Evolutionary conservation across 1,140 invertebrate genomes (phyloP).

Genomic region (Monochamus saltuarius): DNA sequence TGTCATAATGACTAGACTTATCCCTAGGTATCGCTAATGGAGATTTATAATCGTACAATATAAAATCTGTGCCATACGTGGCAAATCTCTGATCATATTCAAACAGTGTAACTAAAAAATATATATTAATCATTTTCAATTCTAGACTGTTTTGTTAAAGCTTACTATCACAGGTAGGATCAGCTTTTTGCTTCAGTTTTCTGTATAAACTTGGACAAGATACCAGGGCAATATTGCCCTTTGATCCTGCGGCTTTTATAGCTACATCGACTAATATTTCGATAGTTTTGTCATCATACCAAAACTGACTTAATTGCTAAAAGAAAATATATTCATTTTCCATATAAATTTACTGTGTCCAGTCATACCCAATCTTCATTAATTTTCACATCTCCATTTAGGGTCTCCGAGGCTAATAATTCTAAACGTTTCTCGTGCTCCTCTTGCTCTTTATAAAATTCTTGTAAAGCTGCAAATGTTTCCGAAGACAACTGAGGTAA

Average conservation of each 20-base stretch:
- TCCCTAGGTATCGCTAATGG: constrained; percentile 71
- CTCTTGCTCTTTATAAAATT: constrained; percentile 79
- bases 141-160: constrained; percentile 7
- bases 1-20: constrained; percentile 67
- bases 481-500: constrained; percentile 66
- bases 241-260: constrained; percentile 54
- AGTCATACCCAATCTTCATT: constrained; percentile 81
- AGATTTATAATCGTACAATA: constrained; percentile 86
- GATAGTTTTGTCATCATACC: constrained; percentile 84
- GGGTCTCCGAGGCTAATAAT: constrained; percentile 46
- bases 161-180: constrained; percentile 53
- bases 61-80: constrained; percentile 76
- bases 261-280: constrained; percentile 67
- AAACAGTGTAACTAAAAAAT: constrained; percentile 69
- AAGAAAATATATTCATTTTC: constrained; percentile 45
- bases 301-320: constrained; percentile 96
- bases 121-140: constrained; percentile 16
- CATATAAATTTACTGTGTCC: not conserved
- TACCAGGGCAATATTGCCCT: constrained; percentile 77
- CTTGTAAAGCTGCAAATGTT: constrained; percentile 74
- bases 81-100: constrained; percentile 83
- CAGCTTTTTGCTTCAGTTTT: constrained; percentile 60
- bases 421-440: constrained; percentile 52
- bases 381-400: constrained; percentile 58
- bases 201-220: constrained; percentile 87